phyloP scores from a whole-genome alignment of 2,113 vertebrate genomes.

The Candoia aspera region DNA sequence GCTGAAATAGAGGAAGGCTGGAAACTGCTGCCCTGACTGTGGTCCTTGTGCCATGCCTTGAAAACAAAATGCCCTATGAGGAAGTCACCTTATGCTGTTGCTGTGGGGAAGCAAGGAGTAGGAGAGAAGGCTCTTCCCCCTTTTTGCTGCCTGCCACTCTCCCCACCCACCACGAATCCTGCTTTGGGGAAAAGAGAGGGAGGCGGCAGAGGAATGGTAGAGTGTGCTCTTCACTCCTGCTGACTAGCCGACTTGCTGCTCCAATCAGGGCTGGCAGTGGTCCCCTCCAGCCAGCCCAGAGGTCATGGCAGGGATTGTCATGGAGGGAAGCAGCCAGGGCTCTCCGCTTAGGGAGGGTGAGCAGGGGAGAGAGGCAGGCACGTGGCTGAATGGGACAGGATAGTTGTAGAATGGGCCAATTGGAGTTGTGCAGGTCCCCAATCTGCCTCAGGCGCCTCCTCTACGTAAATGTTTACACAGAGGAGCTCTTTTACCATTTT shows the following conservation, averaged over 20 bases:
- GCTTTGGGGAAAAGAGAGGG: neutral
- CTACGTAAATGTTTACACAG: neutral
- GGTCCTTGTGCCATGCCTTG: neutral
- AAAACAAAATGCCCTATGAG: neutral
- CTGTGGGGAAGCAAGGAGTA: neutral
- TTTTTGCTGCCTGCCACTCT: neutral
- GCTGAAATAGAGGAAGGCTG: neutral
- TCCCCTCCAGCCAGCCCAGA: neutral
- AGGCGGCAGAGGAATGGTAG: neutral
- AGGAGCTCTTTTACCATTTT: neutral
- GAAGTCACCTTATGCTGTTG: neutral
- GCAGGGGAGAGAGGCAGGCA: neutral
- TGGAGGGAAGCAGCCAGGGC: neutral
- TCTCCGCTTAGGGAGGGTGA: neutral
- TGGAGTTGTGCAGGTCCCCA: neutral
- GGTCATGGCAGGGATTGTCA: neutral
- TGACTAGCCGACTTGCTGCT: neutral
- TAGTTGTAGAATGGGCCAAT: neutral
- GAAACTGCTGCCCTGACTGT: neutral
- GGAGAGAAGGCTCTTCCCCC: neutral
- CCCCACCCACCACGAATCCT: neutral
- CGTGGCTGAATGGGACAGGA: neutral
- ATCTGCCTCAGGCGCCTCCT: neutral
- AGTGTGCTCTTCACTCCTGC: neutral
- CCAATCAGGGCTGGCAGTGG: neutral